A percentile compares a stretch with the other conserved stretches of the same genome.
These are phyloP conservation scores for Alligator sinensis DNA, from an alignment of 2,113 vertebrate genomes.

Conservation along the genomic window DNA sequence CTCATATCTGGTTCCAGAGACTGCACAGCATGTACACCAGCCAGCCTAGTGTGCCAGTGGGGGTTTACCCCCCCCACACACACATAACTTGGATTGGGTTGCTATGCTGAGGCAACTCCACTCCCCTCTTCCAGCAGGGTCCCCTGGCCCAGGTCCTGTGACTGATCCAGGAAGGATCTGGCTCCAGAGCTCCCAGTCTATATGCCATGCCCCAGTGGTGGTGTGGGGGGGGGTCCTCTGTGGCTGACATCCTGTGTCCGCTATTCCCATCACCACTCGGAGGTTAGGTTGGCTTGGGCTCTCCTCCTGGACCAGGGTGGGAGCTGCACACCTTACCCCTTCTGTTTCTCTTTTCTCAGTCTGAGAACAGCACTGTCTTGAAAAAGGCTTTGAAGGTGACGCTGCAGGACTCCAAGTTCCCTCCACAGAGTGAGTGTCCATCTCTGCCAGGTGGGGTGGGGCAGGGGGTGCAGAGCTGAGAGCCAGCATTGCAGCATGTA, in stretches of 20 bases:
- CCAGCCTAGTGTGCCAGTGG: no score
- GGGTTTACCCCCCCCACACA: no score
- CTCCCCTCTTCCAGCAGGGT: background rate
- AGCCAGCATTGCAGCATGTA: no score
- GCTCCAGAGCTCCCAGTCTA: no score
- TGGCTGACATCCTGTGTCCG: background rate
- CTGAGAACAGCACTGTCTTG: background rate
- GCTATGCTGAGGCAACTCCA: background rate
- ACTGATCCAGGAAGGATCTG: background rate
- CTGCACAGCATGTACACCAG: no score
- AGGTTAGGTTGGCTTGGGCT: background rate
- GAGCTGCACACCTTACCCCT: background rate
- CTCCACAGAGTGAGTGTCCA: background rate
- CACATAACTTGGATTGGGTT: no score
- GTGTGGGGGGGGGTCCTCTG: background rate
- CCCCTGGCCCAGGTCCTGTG: background rate
- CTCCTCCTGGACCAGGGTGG: background rate
- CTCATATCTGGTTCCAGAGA: no score
- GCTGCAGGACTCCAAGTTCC: background rate
- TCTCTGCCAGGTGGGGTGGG: background rate
- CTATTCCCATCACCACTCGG: background rate
- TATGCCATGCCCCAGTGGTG: no score
- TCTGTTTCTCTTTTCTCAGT: background rate
- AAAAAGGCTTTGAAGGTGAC: conserved; percentile 58
- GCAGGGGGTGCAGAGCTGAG: background rate